These are phyloP conservation scores for Daubentonia madagascariensis DNA, from an alignment of 2,113 vertebrate genomes.

Conservation along the genomic window DNA sequence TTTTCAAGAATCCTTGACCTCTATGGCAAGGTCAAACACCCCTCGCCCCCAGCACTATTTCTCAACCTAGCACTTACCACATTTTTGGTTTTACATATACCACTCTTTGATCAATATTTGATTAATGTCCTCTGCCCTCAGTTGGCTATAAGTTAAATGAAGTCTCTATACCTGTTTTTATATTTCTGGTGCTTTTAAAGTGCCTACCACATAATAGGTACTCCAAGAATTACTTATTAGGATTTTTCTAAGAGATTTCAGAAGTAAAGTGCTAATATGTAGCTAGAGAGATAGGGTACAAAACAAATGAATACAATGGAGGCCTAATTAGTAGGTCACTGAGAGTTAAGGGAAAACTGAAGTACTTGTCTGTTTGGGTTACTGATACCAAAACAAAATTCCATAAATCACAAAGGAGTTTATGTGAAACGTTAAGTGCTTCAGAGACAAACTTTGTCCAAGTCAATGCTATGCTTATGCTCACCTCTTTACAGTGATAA, in stretches of 20 bases:
- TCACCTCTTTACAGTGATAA: background rate
- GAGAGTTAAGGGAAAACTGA: background rate
- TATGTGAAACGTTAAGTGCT: background rate
- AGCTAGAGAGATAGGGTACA: background rate
- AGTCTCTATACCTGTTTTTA: background rate
- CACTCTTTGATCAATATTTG: background rate
- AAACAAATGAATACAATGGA: background rate
- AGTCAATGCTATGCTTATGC: background rate
- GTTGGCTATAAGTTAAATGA: background rate
- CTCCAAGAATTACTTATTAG: background rate
- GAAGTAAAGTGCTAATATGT: background rate
- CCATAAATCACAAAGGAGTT: background rate
- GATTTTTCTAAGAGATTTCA: background rate
- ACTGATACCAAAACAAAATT: background rate
- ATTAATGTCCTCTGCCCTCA: background rate
- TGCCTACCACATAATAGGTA: background rate
- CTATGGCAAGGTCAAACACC: background rate
- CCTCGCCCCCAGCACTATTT: background rate
- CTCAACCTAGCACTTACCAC: background rate
- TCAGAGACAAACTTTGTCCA: conserved; percentile 21
- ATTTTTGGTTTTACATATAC: background rate
- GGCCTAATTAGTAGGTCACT: background rate
- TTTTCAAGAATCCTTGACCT: background rate
- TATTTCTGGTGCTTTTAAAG: background rate
- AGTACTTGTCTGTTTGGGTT: background rate